These are phyloP conservation scores for Pogona vitticeps DNA, from an alignment of 2,113 vertebrate genomes.

Conservation along the genomic window DNA sequence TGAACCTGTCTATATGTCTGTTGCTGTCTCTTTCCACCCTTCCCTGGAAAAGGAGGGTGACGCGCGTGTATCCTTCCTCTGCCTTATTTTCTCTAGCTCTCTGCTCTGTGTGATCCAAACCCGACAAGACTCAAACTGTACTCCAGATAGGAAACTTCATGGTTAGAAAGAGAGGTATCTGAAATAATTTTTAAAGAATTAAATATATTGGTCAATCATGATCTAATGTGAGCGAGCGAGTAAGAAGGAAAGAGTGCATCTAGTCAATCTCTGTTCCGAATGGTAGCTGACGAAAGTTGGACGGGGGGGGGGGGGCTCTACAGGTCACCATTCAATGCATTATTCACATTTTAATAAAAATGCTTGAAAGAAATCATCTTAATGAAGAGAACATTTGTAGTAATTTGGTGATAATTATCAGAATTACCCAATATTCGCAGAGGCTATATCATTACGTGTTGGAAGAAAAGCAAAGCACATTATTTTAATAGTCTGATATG, in stretches of 20 bases:
- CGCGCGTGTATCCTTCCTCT: neutral
- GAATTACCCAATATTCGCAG: conserved; percentile 94
- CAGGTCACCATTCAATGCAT: conserved; percentile 76
- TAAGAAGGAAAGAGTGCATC: neutral
- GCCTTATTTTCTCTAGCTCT: conserved; percentile 53
- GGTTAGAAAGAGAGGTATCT: conserved; percentile 44
- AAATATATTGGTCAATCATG: conserved; percentile 17
- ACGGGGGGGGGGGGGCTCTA: conserved; percentile 63
- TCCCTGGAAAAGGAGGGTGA: conserved; percentile 45
- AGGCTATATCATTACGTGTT: conserved; percentile 98
- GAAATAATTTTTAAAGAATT: conserved; percentile 45
- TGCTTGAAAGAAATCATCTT: conserved; percentile 92
- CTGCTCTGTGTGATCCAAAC: conserved; percentile 57
- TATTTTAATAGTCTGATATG: conserved; percentile 99
- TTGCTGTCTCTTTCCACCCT: conserved; percentile 41
- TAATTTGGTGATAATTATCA: conserved; percentile 99
- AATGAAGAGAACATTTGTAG: conserved; percentile 99
- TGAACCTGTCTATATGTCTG: conserved; percentile 46
- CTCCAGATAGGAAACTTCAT: conserved; percentile 51
- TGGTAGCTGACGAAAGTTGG: conserved; percentile 62
- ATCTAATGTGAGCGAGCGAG: neutral
- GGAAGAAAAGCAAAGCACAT: conserved; percentile 97
- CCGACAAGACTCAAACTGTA: conserved; percentile 50
- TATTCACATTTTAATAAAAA: conserved; percentile 80
- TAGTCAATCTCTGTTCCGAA: conserved; percentile 20